phyloP scores from a whole-genome alignment of 2,113 vertebrate species.

The Chaenogobius annularis region DNA sequence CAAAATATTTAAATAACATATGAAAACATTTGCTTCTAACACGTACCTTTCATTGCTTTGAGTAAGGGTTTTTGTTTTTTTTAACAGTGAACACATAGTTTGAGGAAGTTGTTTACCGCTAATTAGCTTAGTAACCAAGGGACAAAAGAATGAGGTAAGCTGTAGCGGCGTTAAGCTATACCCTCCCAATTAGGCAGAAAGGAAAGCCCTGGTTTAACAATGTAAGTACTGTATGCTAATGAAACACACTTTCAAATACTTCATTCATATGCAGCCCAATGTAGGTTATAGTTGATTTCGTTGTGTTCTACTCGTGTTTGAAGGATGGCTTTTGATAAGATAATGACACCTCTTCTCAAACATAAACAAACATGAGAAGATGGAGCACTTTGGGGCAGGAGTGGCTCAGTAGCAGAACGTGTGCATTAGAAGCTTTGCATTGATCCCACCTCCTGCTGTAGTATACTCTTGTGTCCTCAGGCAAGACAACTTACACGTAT shows the following conservation, averaged over 20 bases:
- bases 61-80: not conserved
- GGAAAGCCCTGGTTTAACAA: slow-evolving; percentile 28
- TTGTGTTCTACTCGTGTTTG: not conserved
- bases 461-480: not conserved
- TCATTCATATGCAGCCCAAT: slow-evolving; percentile 6
- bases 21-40: slow-evolving; percentile 1
- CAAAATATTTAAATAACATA: not conserved
- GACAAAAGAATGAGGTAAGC: slow-evolving; percentile 20
- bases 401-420: too few relatives aligned
- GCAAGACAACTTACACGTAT: not conserved
- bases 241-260: not conserved
- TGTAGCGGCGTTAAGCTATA: slow-evolving; percentile 13
- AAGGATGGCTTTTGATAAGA: not conserved
- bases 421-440: too few relatives aligned
- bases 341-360: not conserved
- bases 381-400: not conserved
- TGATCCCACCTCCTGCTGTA: not conserved
- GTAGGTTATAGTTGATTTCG: slow-evolving; percentile 3
- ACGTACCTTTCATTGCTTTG: slow-evolving; percentile 15
- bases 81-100: slow-evolving; percentile 11
- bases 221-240: slow-evolving; percentile 11
- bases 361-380: not conserved
- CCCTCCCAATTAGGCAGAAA: slow-evolving; percentile 46
- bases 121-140: slow-evolving; percentile 50
- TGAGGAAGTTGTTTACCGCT: slow-evolving; percentile 46